Percentiles rank a stretch among this genome's conserved stretches.
Evolutionary conservation across 2,113 vertebrate genomes (phyloP).

Genomic region (Pterocles orientalis): DNA sequence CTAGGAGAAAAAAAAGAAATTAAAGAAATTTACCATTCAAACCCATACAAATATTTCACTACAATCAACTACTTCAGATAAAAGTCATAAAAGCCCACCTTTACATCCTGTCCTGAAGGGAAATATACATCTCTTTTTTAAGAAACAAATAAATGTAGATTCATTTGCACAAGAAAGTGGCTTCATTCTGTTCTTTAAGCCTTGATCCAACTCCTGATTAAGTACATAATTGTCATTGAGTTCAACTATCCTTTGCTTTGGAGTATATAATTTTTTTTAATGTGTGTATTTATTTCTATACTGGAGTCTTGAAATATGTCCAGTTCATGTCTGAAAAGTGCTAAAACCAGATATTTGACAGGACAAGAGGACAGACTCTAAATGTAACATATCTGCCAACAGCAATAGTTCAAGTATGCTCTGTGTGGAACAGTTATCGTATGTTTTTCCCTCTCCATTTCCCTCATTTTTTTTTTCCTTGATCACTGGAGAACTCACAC

Average conservation of each 20-base stretch:
- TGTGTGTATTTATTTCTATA: not conserved
- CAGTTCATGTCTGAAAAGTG: not conserved
- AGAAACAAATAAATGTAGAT: not conserved
- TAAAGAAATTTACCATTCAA: not conserved
- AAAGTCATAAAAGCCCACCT: not conserved
- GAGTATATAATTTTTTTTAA: not conserved
- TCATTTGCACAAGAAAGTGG: not conserved
- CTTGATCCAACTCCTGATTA: not conserved
- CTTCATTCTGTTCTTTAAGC: not conserved
- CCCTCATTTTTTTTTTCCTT: not conserved
- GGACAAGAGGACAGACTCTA: not conserved
- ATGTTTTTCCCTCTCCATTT: not conserved
- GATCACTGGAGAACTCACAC: not conserved
- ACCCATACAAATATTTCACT: not conserved
- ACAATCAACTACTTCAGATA: not conserved
- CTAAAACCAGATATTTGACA: constrained; percentile 12
- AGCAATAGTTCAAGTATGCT: not conserved
- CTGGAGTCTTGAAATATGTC: constrained; percentile 25
- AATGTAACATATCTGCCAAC: not conserved
- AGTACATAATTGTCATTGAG: not conserved
- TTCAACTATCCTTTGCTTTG: not conserved
- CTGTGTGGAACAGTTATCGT: not conserved
- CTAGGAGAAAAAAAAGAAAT: not conserved
- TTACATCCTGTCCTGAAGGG: not conserved
- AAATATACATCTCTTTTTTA: not conserved